Evolutionary conservation across 2,113 vertebrate genomes (phyloP), one percentile per base, ranked within the genome.

Genomic region (Pogonocichla stellata): DNA sequence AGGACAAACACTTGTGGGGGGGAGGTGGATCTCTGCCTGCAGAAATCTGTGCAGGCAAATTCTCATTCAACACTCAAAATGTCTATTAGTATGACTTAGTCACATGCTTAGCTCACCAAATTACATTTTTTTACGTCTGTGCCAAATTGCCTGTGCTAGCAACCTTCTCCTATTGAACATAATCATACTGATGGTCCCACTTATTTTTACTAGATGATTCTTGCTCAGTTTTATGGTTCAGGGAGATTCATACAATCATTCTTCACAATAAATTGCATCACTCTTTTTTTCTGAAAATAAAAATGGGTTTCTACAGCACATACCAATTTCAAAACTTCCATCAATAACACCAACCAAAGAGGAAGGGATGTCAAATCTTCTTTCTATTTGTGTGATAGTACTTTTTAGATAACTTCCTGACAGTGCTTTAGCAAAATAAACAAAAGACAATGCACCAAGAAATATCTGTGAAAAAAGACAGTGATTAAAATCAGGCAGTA

Each of bases 241-340:
- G 36, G 38, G 8, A 77, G 28, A 66, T 22, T 26, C 3, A 47
- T 33, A 33, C 22, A 56, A 61, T 26, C 5, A 22, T 88, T 88
- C 62, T 73, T 77, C 56, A 78, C 11, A 70, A 77, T 22, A 64
- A 77, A 74, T 34, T n/a, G 5, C n/a, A 45, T 72, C 15, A 15
- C 7, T 82, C 3, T 24, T 69, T 85, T 47, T 72, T 43, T 22
- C 20, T 67, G 42, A 81, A 96, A 92, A 25, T 13, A 71, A 91
- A 88, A 61, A 31, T 2, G 8, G 4, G 10, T 73, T 92, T 90
- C 67, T 71, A 48, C 6, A 66, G 73, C 81, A 98, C 99, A 45
- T 98, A 99, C 99, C 99, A 58, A 99, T 98, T 98, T 99, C 99
- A 96, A 99, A 99, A 97, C 99, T 99, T 48, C 99, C 99, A 65